phyloP scores from a whole-genome alignment of 2,113 vertebrate genomes.

The Dolichotis patagonum region DNA sequence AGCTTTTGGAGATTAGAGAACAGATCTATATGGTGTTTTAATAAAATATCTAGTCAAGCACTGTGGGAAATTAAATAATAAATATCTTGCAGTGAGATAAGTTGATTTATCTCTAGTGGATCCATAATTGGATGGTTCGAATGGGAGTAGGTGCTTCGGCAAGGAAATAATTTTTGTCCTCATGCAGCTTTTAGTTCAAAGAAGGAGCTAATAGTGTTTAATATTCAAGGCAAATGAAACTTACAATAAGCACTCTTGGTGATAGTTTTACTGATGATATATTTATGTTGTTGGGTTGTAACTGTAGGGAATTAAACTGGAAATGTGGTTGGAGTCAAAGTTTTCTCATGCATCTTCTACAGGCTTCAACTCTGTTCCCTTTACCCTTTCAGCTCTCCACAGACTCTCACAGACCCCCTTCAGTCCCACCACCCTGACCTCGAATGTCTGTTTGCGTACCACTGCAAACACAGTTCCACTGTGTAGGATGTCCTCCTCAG shows the following conservation, averaged over 20 bases:
- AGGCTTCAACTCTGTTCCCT: not conserved
- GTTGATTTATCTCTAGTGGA: not conserved
- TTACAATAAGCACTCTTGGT: not conserved
- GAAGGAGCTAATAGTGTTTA: not conserved
- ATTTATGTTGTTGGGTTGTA: not conserved
- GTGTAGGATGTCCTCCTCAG: not conserved
- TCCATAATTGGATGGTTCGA: not conserved
- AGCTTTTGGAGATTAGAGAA: constrained; percentile 36
- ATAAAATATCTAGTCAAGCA: not conserved
- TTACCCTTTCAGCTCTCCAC: not conserved
- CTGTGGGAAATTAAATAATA: constrained; percentile 32
- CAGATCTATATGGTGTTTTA: not conserved
- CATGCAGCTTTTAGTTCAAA: constrained; percentile 13
- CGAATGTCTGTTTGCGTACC: not conserved
- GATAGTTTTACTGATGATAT: constrained; percentile 6
- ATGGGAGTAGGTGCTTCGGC: not conserved
- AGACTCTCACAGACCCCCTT: not conserved
- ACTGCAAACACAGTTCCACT: not conserved
- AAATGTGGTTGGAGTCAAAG: not conserved
- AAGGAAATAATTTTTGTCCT: constrained; percentile 40
- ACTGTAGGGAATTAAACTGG: not conserved
- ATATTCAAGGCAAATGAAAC: not conserved
- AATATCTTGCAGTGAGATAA: not conserved
- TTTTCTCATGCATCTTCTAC: not conserved
- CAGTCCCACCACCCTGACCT: not conserved